Percentiles rank a stretch among this genome's conserved stretches.
These are phyloP conservation scores for Alosa alosa DNA, from an alignment of 2,113 vertebrate genomes.

Conservation along the genomic window DNA sequence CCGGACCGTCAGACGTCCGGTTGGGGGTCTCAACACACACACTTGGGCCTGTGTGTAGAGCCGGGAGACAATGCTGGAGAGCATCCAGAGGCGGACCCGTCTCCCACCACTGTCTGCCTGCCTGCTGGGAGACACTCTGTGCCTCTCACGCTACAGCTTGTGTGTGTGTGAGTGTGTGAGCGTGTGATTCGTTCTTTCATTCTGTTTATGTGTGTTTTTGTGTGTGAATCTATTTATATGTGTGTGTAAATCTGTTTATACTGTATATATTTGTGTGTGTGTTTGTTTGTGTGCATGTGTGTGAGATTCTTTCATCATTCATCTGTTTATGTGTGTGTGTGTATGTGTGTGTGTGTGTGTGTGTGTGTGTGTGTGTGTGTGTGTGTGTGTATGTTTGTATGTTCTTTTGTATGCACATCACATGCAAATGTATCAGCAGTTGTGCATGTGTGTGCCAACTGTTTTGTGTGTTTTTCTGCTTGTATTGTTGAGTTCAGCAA, in stretches of 20 bases:
- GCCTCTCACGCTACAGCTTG: background rate
- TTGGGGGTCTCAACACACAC: slow-evolving; percentile 49
- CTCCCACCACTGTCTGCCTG: slow-evolving; percentile 33
- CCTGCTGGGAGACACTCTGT: slow-evolving; percentile 44
- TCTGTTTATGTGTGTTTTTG: too few relatives aligned
- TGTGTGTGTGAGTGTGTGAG: too few relatives aligned
- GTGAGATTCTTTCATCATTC: background rate
- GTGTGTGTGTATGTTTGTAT: background rate
- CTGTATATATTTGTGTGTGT: background rate
- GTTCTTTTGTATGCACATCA: background rate
- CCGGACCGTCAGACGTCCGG: slow-evolving; percentile 47
- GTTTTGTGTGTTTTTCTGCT: background rate
- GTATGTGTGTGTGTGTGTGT: background rate
- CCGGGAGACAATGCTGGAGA: slow-evolving; percentile 56
- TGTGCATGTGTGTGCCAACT: background rate
- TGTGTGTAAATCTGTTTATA: slow-evolving; percentile 29
- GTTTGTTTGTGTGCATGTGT: background rate
- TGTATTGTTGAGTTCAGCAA: background rate
- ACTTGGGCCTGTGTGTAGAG: slow-evolving; percentile 46
- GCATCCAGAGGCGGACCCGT: background rate
- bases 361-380: background rate
- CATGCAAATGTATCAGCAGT: too few relatives aligned
- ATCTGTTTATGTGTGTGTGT: background rate
- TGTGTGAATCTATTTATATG: slow-evolving; percentile 27
- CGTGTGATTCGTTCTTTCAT: too few relatives aligned